Conservation (phyloP, 2,113 vertebrate species). For the Bos indicus region DNA sequence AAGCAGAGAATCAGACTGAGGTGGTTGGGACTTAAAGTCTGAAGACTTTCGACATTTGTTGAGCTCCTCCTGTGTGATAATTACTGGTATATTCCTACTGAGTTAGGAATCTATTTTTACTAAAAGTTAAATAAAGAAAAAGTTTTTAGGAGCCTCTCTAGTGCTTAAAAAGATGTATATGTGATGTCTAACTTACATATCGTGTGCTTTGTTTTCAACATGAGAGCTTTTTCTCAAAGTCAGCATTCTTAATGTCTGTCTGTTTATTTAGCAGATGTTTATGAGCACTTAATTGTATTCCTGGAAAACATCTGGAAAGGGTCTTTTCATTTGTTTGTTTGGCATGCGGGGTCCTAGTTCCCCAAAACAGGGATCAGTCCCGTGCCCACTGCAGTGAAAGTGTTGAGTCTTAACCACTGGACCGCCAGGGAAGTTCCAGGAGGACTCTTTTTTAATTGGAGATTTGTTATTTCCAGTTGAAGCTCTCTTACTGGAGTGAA, state of each 20-base stretch:
- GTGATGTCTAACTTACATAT: background rate
- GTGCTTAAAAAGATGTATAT: background rate
- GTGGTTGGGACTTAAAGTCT: background rate
- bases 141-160: background rate
- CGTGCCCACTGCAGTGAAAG: background rate
- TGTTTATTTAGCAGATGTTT: background rate
- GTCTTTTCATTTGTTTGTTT: background rate
- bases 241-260: background rate
- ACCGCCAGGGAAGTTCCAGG: background rate
- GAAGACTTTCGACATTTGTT: background rate
- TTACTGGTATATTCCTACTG: background rate
- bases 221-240: background rate
- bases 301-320: background rate
- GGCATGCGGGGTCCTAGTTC: background rate
- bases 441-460: background rate
- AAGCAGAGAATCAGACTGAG: background rate
- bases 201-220: background rate
- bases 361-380: background rate
- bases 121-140: slow-evolving; percentile 52
- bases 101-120: slow-evolving; percentile 30
- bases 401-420: background rate
- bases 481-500: slow-evolving; percentile 4
- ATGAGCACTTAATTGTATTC: background rate
- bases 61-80: background rate
- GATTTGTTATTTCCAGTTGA: background rate